These are phyloP conservation scores for Sebastes steindachneri DNA, from an alignment of 2,797 vertebrate genomes.

Conservation along the genomic window DNA sequence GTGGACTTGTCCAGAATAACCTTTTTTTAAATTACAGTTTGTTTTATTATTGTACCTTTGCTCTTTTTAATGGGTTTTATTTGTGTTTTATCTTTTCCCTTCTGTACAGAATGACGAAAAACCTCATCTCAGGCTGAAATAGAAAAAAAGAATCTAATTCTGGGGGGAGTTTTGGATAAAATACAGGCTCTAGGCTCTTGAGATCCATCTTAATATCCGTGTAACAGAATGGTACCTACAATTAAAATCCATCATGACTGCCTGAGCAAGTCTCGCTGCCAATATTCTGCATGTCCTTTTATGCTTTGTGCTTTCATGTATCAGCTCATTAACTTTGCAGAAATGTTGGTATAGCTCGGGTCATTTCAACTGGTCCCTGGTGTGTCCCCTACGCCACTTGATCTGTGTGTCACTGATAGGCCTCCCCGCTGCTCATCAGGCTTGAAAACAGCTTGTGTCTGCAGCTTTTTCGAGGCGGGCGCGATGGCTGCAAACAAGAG, in stretches of 20 bases:
- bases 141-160: not conserved
- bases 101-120: not conserved
- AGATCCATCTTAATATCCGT: slow-evolving; percentile 28
- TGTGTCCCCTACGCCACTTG: slow-evolving; percentile 42
- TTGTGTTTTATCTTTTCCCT: not conserved
- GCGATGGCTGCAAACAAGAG: slow-evolving; percentile 47
- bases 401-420: slow-evolving; percentile 54
- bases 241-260: slow-evolving; percentile 51
- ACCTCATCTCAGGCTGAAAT: not conserved
- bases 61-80: not conserved
- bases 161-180: not conserved
- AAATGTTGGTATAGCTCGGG: slow-evolving; percentile 60
- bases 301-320: slow-evolving; percentile 52
- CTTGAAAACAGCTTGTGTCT: slow-evolving; percentile 69
- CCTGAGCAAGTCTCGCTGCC: slow-evolving; percentile 27
- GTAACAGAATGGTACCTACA: slow-evolving; percentile 18
- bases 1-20: not conserved
- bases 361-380: slow-evolving; percentile 53
- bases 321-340: slow-evolving; percentile 69
- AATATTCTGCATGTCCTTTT: slow-evolving; percentile 59
- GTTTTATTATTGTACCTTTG: not conserved
- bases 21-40: not conserved
- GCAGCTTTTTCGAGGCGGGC: slow-evolving; percentile 47
- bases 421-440: slow-evolving; percentile 49
- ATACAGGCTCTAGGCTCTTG: not conserved